Evolutionary conservation across 2,888 invertebrate genomes (phyloP).

Genomic region (Temnothorax ravouxi): DNA sequence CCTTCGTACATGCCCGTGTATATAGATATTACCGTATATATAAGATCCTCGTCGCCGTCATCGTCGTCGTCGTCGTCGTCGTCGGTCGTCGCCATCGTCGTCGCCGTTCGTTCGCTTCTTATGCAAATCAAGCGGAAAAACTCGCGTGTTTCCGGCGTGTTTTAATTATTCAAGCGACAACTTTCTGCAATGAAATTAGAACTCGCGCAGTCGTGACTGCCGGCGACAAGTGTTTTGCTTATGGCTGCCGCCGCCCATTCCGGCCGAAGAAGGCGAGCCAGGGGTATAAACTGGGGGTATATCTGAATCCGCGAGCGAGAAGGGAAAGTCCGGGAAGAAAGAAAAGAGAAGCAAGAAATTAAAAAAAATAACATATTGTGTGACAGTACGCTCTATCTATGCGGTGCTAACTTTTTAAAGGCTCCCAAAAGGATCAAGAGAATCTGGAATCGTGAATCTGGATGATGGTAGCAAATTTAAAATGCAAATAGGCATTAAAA

Average conservation of each 20-base stretch:
- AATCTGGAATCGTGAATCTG: neutral
- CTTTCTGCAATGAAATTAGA: slow-evolving; percentile 85
- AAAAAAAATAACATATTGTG: slow-evolving; percentile 47
- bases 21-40: slow-evolving; percentile 35
- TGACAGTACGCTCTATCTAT: slow-evolving; percentile 14
- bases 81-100: slow-evolving; percentile 34
- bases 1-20: slow-evolving; percentile 55
- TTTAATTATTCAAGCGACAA: slow-evolving; percentile 86
- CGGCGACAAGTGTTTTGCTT: slow-evolving; percentile 84
- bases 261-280: slow-evolving; percentile 61
- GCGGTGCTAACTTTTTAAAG: slow-evolving; percentile 11
- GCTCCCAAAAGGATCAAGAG: neutral
- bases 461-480: neutral
- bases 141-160: slow-evolving; percentile 82
- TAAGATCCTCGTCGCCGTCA: slow-evolving; percentile 42
- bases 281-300: slow-evolving; percentile 60
- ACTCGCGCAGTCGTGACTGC: slow-evolving; percentile 81
- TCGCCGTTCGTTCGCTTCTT: slow-evolving; percentile 75
- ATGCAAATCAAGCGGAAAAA: slow-evolving; percentile 83
- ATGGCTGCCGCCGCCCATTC: slow-evolving; percentile 74
- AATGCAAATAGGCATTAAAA: slow-evolving; percentile 25
- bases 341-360: slow-evolving; percentile 72
- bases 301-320: slow-evolving; percentile 64
- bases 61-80: slow-evolving; percentile 43
- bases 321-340: slow-evolving; percentile 45